These are phyloP conservation scores for Drepana falcataria DNA, from an alignment of 2,888 invertebrate species.

Conservation along the genomic window DNA sequence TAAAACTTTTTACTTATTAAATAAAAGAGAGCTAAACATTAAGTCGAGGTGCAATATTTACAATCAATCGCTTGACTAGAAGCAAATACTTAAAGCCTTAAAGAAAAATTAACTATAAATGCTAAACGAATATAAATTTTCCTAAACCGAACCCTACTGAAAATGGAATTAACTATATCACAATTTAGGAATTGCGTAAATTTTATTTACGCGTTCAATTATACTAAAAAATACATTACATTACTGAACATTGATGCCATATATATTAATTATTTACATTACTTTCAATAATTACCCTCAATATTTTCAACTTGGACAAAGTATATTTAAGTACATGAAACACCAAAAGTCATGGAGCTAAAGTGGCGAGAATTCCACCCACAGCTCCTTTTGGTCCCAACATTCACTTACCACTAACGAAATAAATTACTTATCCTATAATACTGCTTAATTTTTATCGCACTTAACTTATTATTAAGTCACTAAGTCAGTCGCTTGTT, in stretches of 20 bases:
- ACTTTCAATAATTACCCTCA: constrained; percentile 18
- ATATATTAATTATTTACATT: constrained; percentile 13
- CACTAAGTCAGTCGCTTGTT: constrained; percentile 26
- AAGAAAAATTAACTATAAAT: constrained; percentile 15
- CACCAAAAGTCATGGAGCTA: constrained; percentile 51
- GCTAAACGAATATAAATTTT: constrained; percentile 18
- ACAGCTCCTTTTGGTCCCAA: constrained; percentile 72
- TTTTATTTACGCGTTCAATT: constrained; percentile 37
- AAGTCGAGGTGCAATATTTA: constrained; percentile 15
- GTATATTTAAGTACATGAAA: constrained; percentile 33
- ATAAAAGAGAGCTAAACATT: constrained; percentile 42
- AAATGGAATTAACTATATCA: constrained; percentile 67
- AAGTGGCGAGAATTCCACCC: constrained; percentile 35
- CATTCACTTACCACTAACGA: constrained; percentile 30
- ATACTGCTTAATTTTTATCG: constrained; percentile 57
- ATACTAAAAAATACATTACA: constrained; percentile 19
- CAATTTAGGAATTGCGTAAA: constrained; percentile 72
- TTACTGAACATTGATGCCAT: constrained; percentile 50
- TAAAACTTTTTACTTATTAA: constrained; percentile 12
- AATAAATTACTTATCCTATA: constrained; percentile 61
- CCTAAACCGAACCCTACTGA: constrained; percentile 35
- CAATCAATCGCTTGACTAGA: constrained; percentile 39
- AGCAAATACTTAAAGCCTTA: constrained; percentile 28
- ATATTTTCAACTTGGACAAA: constrained; percentile 15
- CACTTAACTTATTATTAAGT: constrained; percentile 23